Base-by-base conservation (phyloP, 2,113 vertebrate genomes). In the Porphyrio hochstetteri region DNA sequence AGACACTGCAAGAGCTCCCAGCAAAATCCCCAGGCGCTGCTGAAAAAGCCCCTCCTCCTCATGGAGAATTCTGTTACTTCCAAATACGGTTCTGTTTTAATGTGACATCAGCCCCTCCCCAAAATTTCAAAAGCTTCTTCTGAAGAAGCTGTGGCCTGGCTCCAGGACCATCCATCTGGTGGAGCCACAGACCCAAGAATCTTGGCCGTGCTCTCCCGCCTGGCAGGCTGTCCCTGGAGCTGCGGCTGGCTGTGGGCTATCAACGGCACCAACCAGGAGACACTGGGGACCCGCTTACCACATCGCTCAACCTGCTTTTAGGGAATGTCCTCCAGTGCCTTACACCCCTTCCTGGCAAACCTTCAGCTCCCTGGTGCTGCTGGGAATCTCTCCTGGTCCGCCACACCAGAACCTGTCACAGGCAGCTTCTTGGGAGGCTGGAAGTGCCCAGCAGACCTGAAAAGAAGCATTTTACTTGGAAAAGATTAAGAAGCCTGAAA, bases 111-210 rank as follows among this genome's bases (percentile, higher is more conserved):
- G 13, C 10, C 14, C 46, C 29, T 31, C 7, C 31, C 23, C 10
- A 35, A 55, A 5, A 52, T 92, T 80, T 59, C 64, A 56, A 83
- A 77, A n/a, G n/a, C 74, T 67, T 57, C 57, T 53, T 72, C 80
- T 42, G 59, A 27, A 64, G 52, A 78, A 87, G 61, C 4, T 2
- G 44, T 33, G 74, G 70, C 61, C 78, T 38, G 52, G 61, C 87
- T 83, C 74, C 85, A 79, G 69, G 44, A 78, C 48, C 81, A 90
- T 93, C 84, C 92, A 75, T 96, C 82, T 91, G 93, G 87, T 83
- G 80, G 80, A 94, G 80, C 94, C 83, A 81, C 94, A 95, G 60
- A n/a, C 59, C 40, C 95, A 77, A 72, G 68, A 67, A 86, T 42
- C 46, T 68, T 77, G 92, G 46, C 91, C 38, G 15, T 0, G 28